A percentile compares a stretch with the other conserved stretches of the same genome.
Conservation (phyloP, 2,888 invertebrate species). For the Poecilobothrus nobilitatus region DNA sequence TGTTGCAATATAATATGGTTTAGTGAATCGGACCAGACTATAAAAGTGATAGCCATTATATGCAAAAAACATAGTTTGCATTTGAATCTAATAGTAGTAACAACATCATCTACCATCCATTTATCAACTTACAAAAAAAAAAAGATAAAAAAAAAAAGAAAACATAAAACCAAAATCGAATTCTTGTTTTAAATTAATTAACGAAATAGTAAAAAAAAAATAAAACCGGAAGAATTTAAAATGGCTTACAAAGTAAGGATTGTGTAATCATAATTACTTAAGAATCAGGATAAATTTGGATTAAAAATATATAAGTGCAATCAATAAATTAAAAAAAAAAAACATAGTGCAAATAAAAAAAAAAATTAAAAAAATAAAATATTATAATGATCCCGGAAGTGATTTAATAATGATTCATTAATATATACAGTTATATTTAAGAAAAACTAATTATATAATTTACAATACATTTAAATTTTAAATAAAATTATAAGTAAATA, state of each 20-base stretch:
- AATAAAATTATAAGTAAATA: no score
- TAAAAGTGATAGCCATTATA: background rate
- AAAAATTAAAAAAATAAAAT: no score
- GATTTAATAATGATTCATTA: no score
- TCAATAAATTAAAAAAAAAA: no score
- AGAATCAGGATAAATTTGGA: no score
- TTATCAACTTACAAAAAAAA: background rate
- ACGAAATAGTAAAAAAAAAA: background rate
- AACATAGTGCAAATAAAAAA: no score
- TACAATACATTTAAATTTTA: no score
- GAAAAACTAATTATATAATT: no score
- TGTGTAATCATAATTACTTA: no score
- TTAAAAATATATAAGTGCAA: no score
- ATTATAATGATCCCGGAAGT: no score
- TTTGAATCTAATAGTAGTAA: background rate
- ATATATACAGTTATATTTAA: no score
- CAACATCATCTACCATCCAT: background rate
- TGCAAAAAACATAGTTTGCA: constrained; percentile 1
- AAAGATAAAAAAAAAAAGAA: background rate
- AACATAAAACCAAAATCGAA: background rate
- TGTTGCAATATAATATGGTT: background rate
- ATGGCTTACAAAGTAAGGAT: constrained; percentile 3
- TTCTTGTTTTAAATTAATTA: background rate
- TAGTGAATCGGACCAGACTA: background rate
- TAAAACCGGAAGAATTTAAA: background rate